Conservation (phyloP, 1,140 invertebrate genomes). For the Neotoxoptera formosana region DNA sequence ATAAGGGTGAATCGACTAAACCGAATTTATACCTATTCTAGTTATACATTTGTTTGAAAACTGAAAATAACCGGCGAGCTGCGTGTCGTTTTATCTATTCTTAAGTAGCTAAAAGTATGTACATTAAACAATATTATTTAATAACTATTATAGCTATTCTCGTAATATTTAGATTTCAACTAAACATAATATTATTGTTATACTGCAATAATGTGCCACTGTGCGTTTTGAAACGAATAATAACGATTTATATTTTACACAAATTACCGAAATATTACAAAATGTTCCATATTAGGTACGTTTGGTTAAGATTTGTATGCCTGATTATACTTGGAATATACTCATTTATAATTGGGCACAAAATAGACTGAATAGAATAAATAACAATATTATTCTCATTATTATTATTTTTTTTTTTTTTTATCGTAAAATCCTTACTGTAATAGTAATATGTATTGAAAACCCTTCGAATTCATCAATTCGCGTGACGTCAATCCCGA, state of each 20-base stretch:
- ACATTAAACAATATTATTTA: too few relatives aligned
- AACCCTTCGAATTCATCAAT: background rate
- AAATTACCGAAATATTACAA: background rate
- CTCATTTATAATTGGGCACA: background rate
- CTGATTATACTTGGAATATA: background rate
- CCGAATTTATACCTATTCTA: background rate
- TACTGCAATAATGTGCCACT: background rate
- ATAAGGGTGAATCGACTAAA: background rate
- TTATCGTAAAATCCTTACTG: background rate
- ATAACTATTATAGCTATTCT: too few relatives aligned
- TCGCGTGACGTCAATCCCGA: background rate
- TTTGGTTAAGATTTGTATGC: background rate
- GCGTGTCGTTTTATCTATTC: background rate
- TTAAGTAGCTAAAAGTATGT: background rate
- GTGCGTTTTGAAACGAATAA: background rate
- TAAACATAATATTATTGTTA: background rate
- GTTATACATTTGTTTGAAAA: background rate
- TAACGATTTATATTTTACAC: background rate
- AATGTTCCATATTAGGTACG: background rate
- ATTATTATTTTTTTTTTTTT: background rate
- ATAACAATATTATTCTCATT: background rate
- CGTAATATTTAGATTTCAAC: background rate
- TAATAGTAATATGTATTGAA: background rate
- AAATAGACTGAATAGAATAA: background rate
- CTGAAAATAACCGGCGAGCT: background rate